Percentiles rank a stretch among this genome's conserved stretches.
phyloP scores from a whole-genome alignment of 2,797 vertebrate genomes.

The Mormyrus proboscirostris region DNA sequence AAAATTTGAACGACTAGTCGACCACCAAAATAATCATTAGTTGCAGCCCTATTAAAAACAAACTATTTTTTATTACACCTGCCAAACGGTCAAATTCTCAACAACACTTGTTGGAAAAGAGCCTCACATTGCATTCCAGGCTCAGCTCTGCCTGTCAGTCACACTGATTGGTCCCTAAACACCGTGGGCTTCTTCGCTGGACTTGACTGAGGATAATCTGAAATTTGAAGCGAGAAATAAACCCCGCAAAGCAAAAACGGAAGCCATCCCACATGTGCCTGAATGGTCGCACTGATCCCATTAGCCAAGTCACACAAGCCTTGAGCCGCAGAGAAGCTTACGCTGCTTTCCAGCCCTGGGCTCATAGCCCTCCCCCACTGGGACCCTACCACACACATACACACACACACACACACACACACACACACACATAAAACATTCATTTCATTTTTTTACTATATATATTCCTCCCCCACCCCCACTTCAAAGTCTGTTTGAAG shows the following conservation, averaged over 20 bases:
- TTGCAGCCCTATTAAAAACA: too few species aligned
- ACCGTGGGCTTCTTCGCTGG: background rate
- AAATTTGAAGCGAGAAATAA: slow-evolving; percentile 39
- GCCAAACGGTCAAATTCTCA: background rate
- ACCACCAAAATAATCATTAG: too few species aligned
- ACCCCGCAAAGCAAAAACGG: slow-evolving; percentile 37
- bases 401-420: background rate
- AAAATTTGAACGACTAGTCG: too few species aligned
- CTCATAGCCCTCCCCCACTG: slow-evolving; percentile 16
- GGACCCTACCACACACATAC: slow-evolving; percentile 21
- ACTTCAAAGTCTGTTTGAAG: slow-evolving; percentile 40
- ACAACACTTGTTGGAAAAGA: background rate
- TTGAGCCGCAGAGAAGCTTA: background rate
- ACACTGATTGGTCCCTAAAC: background rate
- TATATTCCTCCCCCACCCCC: slow-evolving; percentile 11
- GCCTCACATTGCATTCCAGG: background rate
- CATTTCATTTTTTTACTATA: slow-evolving; percentile 32
- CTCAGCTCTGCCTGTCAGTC: background rate
- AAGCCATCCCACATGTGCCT: slow-evolving; percentile 21
- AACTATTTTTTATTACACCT: background rate
- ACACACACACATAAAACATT: slow-evolving; percentile 5
- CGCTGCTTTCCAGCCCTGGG: slow-evolving; percentile 3
- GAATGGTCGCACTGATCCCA: slow-evolving; percentile 40
- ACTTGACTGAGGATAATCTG: slow-evolving; percentile 41
- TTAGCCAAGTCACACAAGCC: slow-evolving; percentile 27